Evolutionary conservation across 1,140 invertebrate genomes (phyloP), one percentile per base, ranked within the genome.

Genomic region (Platyscapa corneri): DNA sequence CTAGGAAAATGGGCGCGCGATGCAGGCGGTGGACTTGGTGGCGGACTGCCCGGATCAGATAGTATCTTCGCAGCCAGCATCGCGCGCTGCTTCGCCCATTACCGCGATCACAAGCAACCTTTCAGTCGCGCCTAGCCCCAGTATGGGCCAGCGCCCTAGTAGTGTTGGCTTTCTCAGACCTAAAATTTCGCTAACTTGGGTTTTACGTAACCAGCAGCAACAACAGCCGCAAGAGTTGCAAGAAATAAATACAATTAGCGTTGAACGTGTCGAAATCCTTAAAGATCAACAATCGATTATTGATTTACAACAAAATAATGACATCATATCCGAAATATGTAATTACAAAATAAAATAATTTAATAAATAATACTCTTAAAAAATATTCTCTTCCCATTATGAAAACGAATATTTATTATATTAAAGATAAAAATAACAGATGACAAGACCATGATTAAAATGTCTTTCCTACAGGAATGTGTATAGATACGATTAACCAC

Each of bases 111-210:
- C 67, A 78, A 53, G 53, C 79, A 60, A 84, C 76, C 60, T 76
- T 72, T 80, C 67, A 32, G 20, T 30, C 60, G 16, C 67, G 67
- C 16, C 72, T 37, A 83, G 42, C 34, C 34, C 53, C 23, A 90
- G 87, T 79, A 94, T 94, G 94, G 94, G 94, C 88, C 94, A 94
- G 89, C 93, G 93, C 86, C 90, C 94, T 80, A 87, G 89, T 23
- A 78, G 81, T 32, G 32, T 82, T 32, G 56, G 77, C 56, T 90
- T 94, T 75, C 94, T 95, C 87, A 94, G 95, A 87, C 95, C 95
- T 82, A 96, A 95, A 91, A 95, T 96, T 90, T 96, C 95, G 65
- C 91, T 96, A 65, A 96, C 95, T 27, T 96, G 95, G 95, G 95
- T 96, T 77, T 90, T 96, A 16, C 94, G 95, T 85, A 94, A 95